Evolutionary conservation across 2,797 vertebrate species (phyloP).

Genomic region (Nasua narica): DNA sequence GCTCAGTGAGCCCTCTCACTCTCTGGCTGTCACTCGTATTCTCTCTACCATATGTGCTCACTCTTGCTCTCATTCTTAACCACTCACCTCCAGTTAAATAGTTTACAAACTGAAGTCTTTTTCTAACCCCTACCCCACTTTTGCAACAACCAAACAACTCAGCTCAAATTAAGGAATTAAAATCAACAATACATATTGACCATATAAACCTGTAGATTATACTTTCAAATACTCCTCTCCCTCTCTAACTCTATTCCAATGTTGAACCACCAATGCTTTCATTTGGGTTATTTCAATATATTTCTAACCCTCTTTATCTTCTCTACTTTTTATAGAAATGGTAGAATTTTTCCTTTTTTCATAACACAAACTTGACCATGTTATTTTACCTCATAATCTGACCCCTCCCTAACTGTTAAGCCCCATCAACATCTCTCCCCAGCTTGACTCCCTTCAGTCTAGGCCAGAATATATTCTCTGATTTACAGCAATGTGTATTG

Average conservation of each 20-base stretch:
- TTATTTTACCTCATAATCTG: not conserved
- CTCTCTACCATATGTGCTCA: not conserved
- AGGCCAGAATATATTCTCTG: not conserved
- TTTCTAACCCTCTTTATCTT: not conserved
- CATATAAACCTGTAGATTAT: not conserved
- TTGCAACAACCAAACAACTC: not conserved
- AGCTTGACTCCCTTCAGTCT: not conserved
- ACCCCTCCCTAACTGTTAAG: not conserved
- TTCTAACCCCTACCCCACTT: not conserved
- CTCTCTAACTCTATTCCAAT: not conserved
- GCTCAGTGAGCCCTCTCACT: not conserved
- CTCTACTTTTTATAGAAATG: not conserved
- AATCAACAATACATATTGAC: not conserved
- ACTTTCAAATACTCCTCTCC: not conserved
- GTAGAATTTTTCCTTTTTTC: not conserved
- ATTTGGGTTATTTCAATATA: not conserved
- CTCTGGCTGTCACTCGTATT: rapidly evolving
- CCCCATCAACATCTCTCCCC: not conserved
- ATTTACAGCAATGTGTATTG: not conserved
- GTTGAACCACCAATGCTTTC: not conserved
- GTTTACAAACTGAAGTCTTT: not conserved
- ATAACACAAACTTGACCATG: not conserved
- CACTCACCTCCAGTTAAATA: not conserved
- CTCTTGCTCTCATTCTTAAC: not conserved
- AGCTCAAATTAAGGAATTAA: not conserved